A percentile compares a stretch with the other conserved stretches of the same genome.
These are phyloP conservation scores for Nerophis ophidion DNA, from an alignment of 2,113 vertebrate genomes.

Conservation along the genomic window DNA sequence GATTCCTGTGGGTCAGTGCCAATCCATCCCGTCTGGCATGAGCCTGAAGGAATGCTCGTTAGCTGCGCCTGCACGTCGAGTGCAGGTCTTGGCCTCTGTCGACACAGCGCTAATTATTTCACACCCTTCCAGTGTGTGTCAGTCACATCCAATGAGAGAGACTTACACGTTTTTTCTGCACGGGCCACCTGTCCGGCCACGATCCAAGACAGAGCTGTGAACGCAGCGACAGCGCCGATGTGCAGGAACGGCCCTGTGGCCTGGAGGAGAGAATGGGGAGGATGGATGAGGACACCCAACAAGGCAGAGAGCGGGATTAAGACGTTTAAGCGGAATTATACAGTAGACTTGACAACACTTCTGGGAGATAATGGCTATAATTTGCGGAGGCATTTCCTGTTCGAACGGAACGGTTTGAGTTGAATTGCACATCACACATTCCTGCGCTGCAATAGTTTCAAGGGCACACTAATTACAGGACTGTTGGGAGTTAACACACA, in stretches of 20 bases:
- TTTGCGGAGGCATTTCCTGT: constrained; percentile 20
- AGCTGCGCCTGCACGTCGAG: constrained; percentile 33
- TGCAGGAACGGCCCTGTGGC: constrained; percentile 94
- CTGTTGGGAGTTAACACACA: constrained; percentile 2
- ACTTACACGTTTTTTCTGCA: constrained; percentile 83
- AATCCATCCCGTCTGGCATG: constrained; percentile 39
- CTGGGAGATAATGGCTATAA: constrained; percentile 34
- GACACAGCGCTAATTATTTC: constrained; percentile 56
- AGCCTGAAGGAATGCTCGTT: constrained; percentile 44
- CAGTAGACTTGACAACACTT: constrained; percentile 8
- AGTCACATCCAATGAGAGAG: background rate
- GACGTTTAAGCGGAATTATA: constrained; percentile 16
- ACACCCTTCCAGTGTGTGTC: constrained; percentile 4
- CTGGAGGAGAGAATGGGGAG: constrained; percentile 53
- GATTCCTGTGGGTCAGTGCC: constrained; percentile 10
- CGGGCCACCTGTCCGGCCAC: constrained; percentile 87
- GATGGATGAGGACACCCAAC: background rate
- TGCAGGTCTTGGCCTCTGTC: constrained; percentile 43
- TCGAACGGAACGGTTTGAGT: constrained; percentile 20
- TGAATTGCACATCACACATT: constrained; percentile 7
- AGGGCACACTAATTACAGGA: constrained; percentile 15
- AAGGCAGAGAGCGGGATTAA: background rate
- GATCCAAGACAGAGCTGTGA: constrained; percentile 88
- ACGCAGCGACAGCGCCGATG: constrained; percentile 80
- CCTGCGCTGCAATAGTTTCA: constrained; percentile 14